These are phyloP conservation scores for human (Homo sapiens) DNA, from an alignment of 2,113 vertebrate genomes.

Conservation along the genomic window DNA sequence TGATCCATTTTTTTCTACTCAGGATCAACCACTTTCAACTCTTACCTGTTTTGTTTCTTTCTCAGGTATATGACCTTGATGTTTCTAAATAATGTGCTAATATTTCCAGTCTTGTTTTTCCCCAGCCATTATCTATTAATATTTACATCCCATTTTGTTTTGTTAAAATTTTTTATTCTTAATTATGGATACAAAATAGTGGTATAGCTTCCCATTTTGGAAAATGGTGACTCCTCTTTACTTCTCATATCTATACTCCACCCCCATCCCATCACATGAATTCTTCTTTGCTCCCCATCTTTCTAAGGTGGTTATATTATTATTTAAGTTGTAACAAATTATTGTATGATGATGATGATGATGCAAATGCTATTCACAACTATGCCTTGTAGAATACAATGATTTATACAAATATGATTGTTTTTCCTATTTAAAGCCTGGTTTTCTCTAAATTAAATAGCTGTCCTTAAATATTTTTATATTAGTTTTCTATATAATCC, in stretches of 20 bases:
- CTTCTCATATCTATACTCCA: background rate
- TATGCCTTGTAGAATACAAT: background rate
- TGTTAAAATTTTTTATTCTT: background rate
- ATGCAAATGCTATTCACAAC: background rate
- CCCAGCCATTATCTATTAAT: background rate
- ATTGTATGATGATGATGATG: background rate
- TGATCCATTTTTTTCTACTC: background rate
- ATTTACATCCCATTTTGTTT: background rate
- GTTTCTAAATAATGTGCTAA: background rate
- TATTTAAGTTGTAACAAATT: conserved; percentile 1
- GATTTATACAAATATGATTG: background rate
- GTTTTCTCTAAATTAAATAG: background rate
- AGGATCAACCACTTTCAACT: background rate
- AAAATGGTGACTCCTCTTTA: background rate
- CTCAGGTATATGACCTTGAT: background rate
- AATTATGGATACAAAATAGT: too few relatives aligned
- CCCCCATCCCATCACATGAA: background rate
- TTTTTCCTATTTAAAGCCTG: background rate
- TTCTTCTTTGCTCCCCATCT: background rate
- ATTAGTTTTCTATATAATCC: background rate
- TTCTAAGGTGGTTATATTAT: background rate
- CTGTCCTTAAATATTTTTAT: background rate
- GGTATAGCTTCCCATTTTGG: background rate
- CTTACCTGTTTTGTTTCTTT: background rate
- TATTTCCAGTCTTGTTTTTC: background rate